These are phyloP conservation scores for Drosophila subsilvestris DNA, from an alignment of 2,888 invertebrate species.

Conservation along the genomic window DNA sequence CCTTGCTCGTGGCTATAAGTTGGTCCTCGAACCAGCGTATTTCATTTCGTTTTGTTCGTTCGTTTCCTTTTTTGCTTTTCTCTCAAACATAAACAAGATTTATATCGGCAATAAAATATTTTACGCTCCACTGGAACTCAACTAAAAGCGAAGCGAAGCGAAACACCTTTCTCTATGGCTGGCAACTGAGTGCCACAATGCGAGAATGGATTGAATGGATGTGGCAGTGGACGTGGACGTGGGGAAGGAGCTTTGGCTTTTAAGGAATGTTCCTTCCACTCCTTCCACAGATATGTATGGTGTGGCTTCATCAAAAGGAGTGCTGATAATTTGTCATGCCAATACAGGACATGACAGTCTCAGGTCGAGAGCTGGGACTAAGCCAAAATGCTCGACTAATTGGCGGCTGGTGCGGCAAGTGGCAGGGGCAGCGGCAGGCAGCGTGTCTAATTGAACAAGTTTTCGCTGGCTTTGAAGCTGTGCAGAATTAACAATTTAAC, in stretches of 20 bases:
- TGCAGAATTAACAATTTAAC: background rate
- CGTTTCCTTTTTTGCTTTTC: slow-evolving; percentile 1
- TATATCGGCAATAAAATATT: slow-evolving; percentile 76
- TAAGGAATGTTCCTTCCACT: slow-evolving; percentile 34
- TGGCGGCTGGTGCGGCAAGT: slow-evolving; percentile 7
- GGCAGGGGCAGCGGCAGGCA: background rate
- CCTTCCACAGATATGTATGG: background rate
- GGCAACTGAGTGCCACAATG: slow-evolving; percentile 12
- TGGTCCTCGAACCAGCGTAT: background rate
- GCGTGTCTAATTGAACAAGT: slow-evolving; percentile 11
- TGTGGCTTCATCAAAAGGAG: slow-evolving; percentile 41
- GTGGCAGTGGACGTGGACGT: background rate
- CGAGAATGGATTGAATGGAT: background rate
- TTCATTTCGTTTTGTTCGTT: background rate
- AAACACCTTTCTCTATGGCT: slow-evolving; percentile 30
- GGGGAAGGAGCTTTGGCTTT: slow-evolving; percentile 6
- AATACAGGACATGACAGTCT: slow-evolving; percentile 6
- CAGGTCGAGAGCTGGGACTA: background rate
- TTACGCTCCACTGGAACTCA: slow-evolving; percentile 63
- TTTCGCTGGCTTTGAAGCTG: background rate
- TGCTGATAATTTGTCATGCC: slow-evolving; percentile 43
- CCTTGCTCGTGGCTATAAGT: slow-evolving; percentile 32
- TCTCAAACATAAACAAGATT: slow-evolving; percentile 71
- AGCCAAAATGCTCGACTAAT: slow-evolving; percentile 16
- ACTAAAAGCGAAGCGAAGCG: slow-evolving; percentile 34